phyloP scores from a whole-genome alignment of 2,797 vertebrate species.

The Microctenopoma stevenorrisi region DNA sequence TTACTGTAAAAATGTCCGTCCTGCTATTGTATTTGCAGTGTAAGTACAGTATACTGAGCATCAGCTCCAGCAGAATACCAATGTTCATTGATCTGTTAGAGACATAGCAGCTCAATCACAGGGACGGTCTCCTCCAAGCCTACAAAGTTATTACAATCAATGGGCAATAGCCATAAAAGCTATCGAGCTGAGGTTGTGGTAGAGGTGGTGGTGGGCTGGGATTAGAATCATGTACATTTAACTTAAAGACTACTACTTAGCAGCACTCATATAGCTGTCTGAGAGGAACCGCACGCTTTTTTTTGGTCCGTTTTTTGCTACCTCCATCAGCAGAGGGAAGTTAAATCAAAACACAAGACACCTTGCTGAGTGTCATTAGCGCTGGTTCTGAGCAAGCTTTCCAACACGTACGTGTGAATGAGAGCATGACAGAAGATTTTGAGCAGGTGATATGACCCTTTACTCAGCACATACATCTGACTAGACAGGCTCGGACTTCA shows the following conservation, averaged over 20 bases:
- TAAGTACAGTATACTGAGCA: conserved; percentile 15
- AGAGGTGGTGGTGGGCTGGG: not conserved
- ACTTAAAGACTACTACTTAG: conserved; percentile 55
- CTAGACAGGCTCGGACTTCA: conserved; percentile 72
- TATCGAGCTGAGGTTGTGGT: conserved; percentile 29
- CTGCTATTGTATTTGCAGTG: not conserved
- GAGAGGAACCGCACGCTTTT: conserved; percentile 29
- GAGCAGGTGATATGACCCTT: conserved; percentile 58
- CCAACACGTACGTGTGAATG: conserved; percentile 43
- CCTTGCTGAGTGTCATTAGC: conserved; percentile 73
- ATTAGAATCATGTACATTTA: conserved; percentile 53
- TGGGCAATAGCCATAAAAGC: conserved; percentile 74
- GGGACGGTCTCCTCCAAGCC: conserved; percentile 48
- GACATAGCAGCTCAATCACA: conserved; percentile 68
- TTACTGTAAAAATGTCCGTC: conserved; percentile 9
- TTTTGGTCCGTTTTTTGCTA: conserved; percentile 19
- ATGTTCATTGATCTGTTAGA: conserved; percentile 67
- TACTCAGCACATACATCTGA: conserved; percentile 59
- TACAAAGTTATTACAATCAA: conserved; percentile 68
- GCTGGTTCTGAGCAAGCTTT: conserved; percentile 49
- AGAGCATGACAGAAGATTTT: conserved; percentile 23
- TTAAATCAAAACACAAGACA: conserved; percentile 75
- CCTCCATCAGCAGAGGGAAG: conserved; percentile 51
- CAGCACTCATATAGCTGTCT: conserved; percentile 1
- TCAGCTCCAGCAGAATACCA: conserved; percentile 52